phyloP scores from a whole-genome alignment of 2,888 invertebrate genomes.

The Nomada ferruginata region DNA sequence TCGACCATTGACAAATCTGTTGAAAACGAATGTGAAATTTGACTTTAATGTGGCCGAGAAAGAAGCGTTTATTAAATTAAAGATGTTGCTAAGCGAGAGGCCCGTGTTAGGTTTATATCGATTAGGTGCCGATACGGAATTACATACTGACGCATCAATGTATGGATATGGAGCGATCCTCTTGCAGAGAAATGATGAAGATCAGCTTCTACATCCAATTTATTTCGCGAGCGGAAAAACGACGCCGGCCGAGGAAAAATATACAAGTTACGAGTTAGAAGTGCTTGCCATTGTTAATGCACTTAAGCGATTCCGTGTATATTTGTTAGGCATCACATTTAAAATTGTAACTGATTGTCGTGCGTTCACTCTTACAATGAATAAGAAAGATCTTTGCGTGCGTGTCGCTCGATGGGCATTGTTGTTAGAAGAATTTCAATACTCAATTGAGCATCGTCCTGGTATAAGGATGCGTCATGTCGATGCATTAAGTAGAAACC shows the following conservation, averaged over 20 bases:
- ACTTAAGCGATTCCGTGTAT: no score
- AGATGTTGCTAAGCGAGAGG: not conserved
- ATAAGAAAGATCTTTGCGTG: no score
- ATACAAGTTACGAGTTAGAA: constrained; percentile 39
- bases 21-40: constrained; percentile 41
- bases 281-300: constrained; percentile 16
- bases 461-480: no score
- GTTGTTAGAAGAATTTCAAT: no score
- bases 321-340: no score
- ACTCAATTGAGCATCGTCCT: no score
- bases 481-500: no score
- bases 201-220: constrained; percentile 37
- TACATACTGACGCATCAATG: constrained; percentile 24
- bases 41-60: not conserved
- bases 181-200: constrained; percentile 33
- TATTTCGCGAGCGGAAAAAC: constrained; percentile 25
- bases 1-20: constrained; percentile 70
- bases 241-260: constrained; percentile 16
- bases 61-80: constrained; percentile 6
- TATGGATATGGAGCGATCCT: constrained; percentile 35
- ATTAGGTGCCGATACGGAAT: constrained; percentile 50
- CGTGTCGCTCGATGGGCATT: no score
- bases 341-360: no score
- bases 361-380: no score
- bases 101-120: constrained; percentile 55